phyloP scores from a whole-genome alignment of 2,797 vertebrate species.

The Pagetopsis macropterus region DNA sequence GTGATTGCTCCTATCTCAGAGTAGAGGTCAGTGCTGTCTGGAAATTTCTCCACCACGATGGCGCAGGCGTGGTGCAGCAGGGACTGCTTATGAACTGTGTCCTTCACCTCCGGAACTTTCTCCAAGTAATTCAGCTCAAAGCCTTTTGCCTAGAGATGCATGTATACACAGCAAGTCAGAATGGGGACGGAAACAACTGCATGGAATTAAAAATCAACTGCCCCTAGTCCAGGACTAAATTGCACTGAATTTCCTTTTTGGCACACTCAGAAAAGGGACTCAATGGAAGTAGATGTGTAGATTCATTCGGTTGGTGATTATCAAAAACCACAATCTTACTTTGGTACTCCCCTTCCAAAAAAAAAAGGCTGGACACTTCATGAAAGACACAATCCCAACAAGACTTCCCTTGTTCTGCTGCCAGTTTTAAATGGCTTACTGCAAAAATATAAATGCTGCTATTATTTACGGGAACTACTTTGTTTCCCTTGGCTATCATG shows the following conservation, averaged over 20 bases:
- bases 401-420: conserved; percentile 76
- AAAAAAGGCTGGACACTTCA: conserved; percentile 61
- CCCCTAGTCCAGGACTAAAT: conserved; percentile 55
- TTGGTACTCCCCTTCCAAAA: not conserved
- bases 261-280: conserved; percentile 42
- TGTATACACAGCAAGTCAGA: conserved; percentile 39
- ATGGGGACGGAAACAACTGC: conserved; percentile 52
- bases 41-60: conserved; percentile 96
- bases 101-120: conserved; percentile 99
- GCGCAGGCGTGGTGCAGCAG: conserved; percentile 94
- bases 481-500: conserved; percentile 61
- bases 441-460: conserved; percentile 72
- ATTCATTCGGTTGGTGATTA: conserved; percentile 78
- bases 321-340: conserved; percentile 73
- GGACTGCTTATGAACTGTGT: conserved; percentile 98
- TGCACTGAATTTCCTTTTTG: conserved; percentile 73
- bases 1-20: conserved; percentile 97
- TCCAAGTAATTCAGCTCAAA: conserved; percentile 98
- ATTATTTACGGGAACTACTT: conserved; percentile 71
- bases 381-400: conserved; percentile 72
- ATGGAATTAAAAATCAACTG: conserved; percentile 60
- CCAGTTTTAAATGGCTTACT: conserved; percentile 78
- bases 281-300: conserved; percentile 58
- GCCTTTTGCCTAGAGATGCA: conserved; percentile 90
- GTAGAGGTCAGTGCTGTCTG: conserved; percentile 96